phyloP scores from a whole-genome alignment of 37 sponge, comb jelly and placozoan species.

The Lycopodina hypogea region DNA sequence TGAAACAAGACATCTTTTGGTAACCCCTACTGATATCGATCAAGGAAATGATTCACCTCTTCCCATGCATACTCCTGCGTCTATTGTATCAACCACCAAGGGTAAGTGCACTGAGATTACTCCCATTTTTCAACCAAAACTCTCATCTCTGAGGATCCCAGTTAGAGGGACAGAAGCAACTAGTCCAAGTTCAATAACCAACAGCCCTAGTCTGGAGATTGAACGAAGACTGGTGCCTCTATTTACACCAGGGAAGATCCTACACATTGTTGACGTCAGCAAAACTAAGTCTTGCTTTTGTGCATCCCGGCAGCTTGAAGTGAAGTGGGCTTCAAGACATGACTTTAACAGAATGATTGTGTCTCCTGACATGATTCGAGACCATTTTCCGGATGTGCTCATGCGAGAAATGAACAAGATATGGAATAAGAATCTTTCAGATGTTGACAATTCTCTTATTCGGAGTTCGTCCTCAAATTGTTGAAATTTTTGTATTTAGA shows the following conservation, averaged over 20 bases:
- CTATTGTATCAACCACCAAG: not conserved
- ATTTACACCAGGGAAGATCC: constrained; percentile 70
- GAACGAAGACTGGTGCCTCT: constrained; percentile 43
- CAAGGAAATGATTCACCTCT: not conserved
- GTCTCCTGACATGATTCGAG: constrained; percentile 75
- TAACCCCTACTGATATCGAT: not conserved
- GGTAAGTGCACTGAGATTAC: constrained; percentile 6
- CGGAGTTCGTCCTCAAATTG: too few relatives aligned
- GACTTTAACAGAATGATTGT: constrained; percentile 57
- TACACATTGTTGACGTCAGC: constrained; percentile 56
- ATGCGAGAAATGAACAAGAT: constrained; percentile 57
- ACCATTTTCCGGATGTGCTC: constrained; percentile 74
- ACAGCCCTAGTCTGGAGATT: not conserved
- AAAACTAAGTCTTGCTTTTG: constrained; percentile 24
- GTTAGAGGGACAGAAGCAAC: not conserved
- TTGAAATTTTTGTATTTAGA: too few relatives aligned
- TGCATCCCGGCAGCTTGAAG: constrained; percentile 36
- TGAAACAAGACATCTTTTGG: not conserved
- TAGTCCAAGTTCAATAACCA: not conserved
- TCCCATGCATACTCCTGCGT: too few relatives aligned
- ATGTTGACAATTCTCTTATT: constrained; percentile 15
- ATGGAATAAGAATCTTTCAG: constrained; percentile 36
- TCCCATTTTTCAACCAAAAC: not conserved
- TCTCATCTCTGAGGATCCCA: constrained; percentile 20
- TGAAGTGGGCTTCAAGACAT: constrained; percentile 48